phyloP scores from a whole-genome alignment of 2,113 vertebrate species.

The Tupaia tana region DNA sequence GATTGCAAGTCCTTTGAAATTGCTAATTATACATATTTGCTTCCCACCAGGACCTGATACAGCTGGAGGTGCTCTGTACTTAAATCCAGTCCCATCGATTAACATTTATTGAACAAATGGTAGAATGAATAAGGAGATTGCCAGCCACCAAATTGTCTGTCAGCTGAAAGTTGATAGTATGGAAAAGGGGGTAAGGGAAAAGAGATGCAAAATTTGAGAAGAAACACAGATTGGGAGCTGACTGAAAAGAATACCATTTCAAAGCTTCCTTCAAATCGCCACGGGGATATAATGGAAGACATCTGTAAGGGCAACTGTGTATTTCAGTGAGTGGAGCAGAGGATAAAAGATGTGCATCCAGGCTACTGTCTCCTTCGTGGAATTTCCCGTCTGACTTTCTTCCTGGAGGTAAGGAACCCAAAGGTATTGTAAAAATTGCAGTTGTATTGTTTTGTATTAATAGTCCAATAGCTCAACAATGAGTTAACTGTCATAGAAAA shows the following conservation, averaged over 20 bases:
- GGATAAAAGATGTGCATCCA: background rate
- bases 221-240: background rate
- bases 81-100: background rate
- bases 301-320: background rate
- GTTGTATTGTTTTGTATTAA: background rate
- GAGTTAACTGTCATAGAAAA: background rate
- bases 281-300: background rate
- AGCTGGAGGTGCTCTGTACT: background rate
- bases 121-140: background rate
- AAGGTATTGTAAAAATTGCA: background rate
- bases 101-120: background rate
- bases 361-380: background rate
- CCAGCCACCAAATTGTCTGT: background rate
- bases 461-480: background rate
- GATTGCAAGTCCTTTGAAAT: background rate
- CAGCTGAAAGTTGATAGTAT: background rate
- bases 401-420: background rate
- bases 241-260: background rate
- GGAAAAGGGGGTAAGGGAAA: background rate
- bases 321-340: background rate
- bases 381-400: background rate
- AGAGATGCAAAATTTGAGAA: slow-evolving; percentile 1
- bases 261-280: slow-evolving; percentile 2
- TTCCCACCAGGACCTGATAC: background rate
- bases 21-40: background rate